Conservation (phyloP, 2,113 vertebrate species). For the Pitta sordida region DNA sequence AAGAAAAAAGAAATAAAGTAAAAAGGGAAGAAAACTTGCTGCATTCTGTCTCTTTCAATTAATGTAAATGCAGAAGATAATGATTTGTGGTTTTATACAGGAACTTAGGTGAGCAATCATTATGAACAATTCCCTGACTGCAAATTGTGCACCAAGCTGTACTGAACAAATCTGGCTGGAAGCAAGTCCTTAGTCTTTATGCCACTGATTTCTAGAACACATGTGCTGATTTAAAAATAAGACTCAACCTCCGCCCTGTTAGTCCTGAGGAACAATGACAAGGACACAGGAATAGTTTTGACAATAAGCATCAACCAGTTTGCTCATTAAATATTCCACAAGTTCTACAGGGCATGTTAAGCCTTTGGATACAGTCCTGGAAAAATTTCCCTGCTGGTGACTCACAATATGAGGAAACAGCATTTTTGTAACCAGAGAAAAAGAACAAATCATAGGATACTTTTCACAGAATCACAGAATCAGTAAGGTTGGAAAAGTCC, state of each 20-base stretch:
- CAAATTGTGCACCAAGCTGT: not conserved
- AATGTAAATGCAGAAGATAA: not conserved
- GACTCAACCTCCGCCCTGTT: fast-evolving
- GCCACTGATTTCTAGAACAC: not conserved
- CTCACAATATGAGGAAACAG: not conserved
- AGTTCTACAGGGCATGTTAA: not conserved
- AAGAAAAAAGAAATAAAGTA: not conserved
- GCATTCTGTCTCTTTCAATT: not conserved
- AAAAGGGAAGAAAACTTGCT: not conserved
- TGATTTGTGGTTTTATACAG: not conserved
- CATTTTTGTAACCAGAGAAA: not conserved
- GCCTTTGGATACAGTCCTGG: not conserved
- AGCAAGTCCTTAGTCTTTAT: not conserved
- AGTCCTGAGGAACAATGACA: not conserved
- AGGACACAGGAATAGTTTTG: not conserved
- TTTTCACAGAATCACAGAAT: too few species aligned
- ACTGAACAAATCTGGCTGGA: not conserved
- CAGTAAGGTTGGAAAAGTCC: too few species aligned
- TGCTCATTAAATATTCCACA: not conserved
- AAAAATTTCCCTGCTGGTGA: not conserved
- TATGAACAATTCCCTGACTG: not conserved
- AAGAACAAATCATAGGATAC: not conserved
- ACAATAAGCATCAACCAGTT: not conserved
- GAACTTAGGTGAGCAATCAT: not conserved
- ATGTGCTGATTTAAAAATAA: not conserved